phyloP scores from a whole-genome alignment of 1,140 invertebrate genomes.

The Tribolium castaneum region DNA sequence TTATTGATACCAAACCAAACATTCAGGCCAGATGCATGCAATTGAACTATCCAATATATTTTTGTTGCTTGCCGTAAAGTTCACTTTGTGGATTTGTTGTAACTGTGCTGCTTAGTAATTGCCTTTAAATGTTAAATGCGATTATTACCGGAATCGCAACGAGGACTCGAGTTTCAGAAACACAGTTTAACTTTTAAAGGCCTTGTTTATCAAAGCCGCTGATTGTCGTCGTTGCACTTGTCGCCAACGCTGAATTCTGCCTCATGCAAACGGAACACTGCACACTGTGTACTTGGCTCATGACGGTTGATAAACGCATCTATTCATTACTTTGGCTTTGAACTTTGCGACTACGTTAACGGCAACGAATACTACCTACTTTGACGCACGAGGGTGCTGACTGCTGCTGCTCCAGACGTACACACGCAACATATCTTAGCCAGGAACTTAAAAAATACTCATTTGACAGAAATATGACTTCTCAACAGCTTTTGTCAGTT shows the following conservation, averaged over 20 bases:
- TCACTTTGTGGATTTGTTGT: constrained; percentile 17
- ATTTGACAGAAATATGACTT: too few species aligned
- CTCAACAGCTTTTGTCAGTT: too few species aligned
- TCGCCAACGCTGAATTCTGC: not conserved
- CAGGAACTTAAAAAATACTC: too few species aligned
- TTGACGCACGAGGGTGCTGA: too few species aligned
- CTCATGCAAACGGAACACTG: not conserved
- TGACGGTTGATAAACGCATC: not conserved
- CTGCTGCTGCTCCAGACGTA: too few species aligned
- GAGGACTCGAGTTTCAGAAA: not conserved
- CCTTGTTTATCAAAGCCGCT: not conserved
- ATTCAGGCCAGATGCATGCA: constrained; percentile 11
- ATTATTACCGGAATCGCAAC: constrained; percentile 20
- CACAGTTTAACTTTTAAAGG: not conserved
- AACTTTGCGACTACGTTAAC: not conserved
- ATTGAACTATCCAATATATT: constrained; percentile 32
- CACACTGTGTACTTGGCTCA: not conserved
- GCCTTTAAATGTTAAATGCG: constrained; percentile 37
- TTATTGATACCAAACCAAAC: constrained; percentile 27
- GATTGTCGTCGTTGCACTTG: not conserved
- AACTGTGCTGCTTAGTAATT: constrained; percentile 37
- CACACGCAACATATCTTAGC: too few species aligned
- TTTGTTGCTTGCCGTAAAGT: constrained; percentile 5
- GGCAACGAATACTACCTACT: not conserved
- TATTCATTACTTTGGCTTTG: not conserved